Base-by-base conservation (phyloP, 1,140 invertebrate species). In the Phenacoccus solenopsis region DNA sequence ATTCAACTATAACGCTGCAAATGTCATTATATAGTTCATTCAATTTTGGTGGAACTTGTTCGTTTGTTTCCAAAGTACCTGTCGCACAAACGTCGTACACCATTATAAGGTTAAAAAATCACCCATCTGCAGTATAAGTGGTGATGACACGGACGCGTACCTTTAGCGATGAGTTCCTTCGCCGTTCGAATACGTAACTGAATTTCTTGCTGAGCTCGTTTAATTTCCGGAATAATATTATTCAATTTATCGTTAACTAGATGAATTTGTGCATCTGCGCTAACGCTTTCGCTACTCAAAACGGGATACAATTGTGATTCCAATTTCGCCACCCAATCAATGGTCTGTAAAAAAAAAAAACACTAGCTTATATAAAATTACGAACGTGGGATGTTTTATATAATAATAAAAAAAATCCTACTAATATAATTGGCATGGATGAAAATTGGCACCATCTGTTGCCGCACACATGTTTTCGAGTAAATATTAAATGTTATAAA, bases 241-340 rank as follows among this genome's bases (percentile, higher is more conserved):
- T 80, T 76, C 56, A 86, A 78, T 76, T 88, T 86, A 59, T 80
- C 78, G 74, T 87, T 81, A 30, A 92, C 79, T 75, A 85, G 81
- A 68, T 80, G 75, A 9, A 83, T 77, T 74, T 87, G 82, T 57
- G 83, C 82, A 68, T 81, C 80, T 28, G 85, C 80, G 71, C 83
- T 83, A 35, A 81, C 81, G 0, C 86, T 83, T 70, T 84, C 81
- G 28, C 84, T 84, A 56, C 83, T 87, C 70, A 93, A 84, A 21
- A 90, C 82, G 16, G 90, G 90, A 82, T 91, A 93, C 70, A 92
- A 79, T 72, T 89, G 85, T 68, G 84, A 82, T 75, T 89, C 85
- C 74, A 90, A 82, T 78, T 87, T 86, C n/a, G 86, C 84, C 73
- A 88, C 85, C 83, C 84, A 88, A 74, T 86, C 84, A 72, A 91